A percentile compares a stretch with the other conserved stretches of the same genome.
phyloP scores from a whole-genome alignment of 30 jellyfish, hydroid and myxozoan species.

The Chironex yamaguchii region DNA sequence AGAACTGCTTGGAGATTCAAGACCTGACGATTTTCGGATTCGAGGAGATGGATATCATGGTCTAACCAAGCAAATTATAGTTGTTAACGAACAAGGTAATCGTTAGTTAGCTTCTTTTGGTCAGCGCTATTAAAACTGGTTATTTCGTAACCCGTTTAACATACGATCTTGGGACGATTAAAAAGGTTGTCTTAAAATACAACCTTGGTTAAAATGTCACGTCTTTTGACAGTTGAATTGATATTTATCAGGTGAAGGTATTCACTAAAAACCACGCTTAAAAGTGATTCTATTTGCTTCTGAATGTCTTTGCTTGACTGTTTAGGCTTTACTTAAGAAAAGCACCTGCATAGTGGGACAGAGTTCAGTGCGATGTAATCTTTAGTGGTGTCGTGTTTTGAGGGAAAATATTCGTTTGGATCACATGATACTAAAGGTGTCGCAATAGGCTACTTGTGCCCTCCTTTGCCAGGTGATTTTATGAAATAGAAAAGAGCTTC shows the following conservation, averaged over 20 bases:
- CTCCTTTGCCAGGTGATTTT: too few relatives aligned
- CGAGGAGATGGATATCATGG: slow-evolving; percentile 1
- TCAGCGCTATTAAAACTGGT: too few relatives aligned
- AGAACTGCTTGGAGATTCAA: slow-evolving; percentile 24
- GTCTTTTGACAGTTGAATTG: not conserved
- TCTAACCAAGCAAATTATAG: slow-evolving; percentile 64
- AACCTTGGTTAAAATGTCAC: not conserved
- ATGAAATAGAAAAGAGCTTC: too few relatives aligned
- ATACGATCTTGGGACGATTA: not conserved
- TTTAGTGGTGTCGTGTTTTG: too few relatives aligned
- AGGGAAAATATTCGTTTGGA: too few relatives aligned
- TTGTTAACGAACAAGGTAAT: slow-evolving; percentile 76
- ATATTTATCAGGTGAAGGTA: slow-evolving; percentile 3
- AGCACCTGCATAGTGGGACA: too few relatives aligned
- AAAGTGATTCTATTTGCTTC: not conserved
- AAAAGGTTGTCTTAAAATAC: not conserved
- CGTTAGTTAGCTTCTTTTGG: too few relatives aligned
- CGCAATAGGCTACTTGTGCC: too few relatives aligned
- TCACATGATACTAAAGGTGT: too few relatives aligned
- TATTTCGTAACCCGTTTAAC: not conserved
- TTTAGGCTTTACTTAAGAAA: too few relatives aligned
- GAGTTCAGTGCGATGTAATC: too few relatives aligned
- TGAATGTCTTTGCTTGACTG: not conserved
- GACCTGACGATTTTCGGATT: slow-evolving; percentile 11
- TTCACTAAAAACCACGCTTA: not conserved